A percentile compares a stretch with the other conserved stretches of the same genome.
Evolutionary conservation across 2,113 vertebrate genomes (phyloP).

Genomic region (Spea multiplicata): DNA sequence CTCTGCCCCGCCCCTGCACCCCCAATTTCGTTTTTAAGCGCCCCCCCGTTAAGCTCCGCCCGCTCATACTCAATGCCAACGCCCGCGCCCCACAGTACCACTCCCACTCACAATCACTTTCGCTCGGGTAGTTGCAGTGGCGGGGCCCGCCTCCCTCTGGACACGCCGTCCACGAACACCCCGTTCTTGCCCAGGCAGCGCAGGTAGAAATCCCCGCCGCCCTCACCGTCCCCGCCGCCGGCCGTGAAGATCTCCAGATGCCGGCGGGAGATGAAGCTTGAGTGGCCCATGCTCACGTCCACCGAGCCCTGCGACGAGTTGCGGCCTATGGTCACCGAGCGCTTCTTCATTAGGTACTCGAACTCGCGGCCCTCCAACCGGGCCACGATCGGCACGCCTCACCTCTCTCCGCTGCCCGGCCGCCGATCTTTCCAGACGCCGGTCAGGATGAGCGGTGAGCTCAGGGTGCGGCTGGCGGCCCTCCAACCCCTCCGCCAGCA

Average conservation of each 20-base stretch:
- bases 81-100: neutral
- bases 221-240: conserved; percentile 62
- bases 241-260: conserved; percentile 91
- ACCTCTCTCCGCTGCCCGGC: conserved; percentile 51
- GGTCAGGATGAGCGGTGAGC: conserved; percentile 39
- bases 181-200: conserved; percentile 93
- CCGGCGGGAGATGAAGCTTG: conserved; percentile 93
- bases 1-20: neutral
- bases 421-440: conserved; percentile 45
- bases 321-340: conserved; percentile 90
- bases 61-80: neutral
- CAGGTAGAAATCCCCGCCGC: conserved; percentile 75
- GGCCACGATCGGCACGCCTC: conserved; percentile 76
- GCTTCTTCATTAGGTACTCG: conserved; percentile 91
- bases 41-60: neutral
- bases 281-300: conserved; percentile 96
- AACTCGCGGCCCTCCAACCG: conserved; percentile 95
- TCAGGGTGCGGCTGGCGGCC: conserved; percentile 51
- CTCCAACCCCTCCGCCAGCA: conserved; percentile 40
- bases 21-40: neutral
- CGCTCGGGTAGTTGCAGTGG: conserved; percentile 84
- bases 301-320: conserved; percentile 95
- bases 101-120: conserved; percentile 89
- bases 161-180: conserved; percentile 93
- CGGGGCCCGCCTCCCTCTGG: conserved; percentile 83